Conservation (phyloP, 2,113 vertebrate genomes). For the Nansenia antarctica region DNA sequence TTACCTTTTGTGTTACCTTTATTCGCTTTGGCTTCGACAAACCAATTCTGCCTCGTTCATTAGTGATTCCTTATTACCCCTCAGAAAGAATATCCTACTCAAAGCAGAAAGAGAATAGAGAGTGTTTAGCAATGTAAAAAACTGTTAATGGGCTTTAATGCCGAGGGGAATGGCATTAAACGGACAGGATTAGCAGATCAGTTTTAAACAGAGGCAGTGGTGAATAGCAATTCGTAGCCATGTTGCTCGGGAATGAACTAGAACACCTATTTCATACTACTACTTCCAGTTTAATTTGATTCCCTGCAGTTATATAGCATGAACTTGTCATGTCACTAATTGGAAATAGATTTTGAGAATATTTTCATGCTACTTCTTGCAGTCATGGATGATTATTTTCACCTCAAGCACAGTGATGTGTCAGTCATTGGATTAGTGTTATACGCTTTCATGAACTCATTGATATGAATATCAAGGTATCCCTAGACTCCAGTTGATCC, state of each 20-base stretch:
- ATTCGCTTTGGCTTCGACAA: background rate
- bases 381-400: background rate
- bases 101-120: constrained; percentile 30
- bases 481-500: background rate
- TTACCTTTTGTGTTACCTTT: constrained; percentile 44
- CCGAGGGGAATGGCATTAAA: constrained; percentile 41
- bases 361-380: background rate
- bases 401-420: background rate
- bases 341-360: background rate
- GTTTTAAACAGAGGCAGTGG: constrained; percentile 34
- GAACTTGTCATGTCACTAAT: background rate
- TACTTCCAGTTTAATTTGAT: background rate
- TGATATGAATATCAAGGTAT: background rate
- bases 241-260: constrained; percentile 7
- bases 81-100: constrained; percentile 40
- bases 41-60: constrained; percentile 28
- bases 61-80: constrained; percentile 44
- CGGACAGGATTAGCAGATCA: constrained; percentile 45
- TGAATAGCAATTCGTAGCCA: constrained; percentile 23
- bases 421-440: background rate
- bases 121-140: constrained; percentile 40
- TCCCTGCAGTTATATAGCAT: background rate
- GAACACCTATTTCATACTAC: background rate
- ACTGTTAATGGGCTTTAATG: constrained; percentile 52
- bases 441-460: background rate